Conservation (phyloP, 2,888 invertebrate species). For the Timema cristinae region DNA sequence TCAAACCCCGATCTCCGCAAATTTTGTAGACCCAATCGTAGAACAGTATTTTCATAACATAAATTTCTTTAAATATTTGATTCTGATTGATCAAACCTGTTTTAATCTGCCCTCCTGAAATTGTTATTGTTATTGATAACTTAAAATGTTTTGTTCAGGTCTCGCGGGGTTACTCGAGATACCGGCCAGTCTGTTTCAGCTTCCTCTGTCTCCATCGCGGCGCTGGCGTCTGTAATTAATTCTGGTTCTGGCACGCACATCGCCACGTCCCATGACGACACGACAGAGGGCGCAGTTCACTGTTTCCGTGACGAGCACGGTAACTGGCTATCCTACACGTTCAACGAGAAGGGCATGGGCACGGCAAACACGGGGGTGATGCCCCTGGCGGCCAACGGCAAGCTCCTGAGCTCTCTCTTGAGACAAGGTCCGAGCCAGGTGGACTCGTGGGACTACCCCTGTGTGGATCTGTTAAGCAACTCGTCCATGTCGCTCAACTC, state of each 20-base stretch:
- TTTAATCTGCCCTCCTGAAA: too few relatives aligned
- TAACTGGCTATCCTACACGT: constrained; percentile 83
- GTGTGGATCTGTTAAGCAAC: constrained; percentile 35
- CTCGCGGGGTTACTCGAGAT: constrained; percentile 5
- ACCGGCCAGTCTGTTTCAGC: constrained; percentile 24
- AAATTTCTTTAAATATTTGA: too few relatives aligned
- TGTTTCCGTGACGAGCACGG: constrained; percentile 82
- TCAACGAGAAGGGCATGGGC: constrained; percentile 70
- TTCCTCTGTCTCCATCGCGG: constrained; percentile 40
- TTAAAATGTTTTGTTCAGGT: not conserved
- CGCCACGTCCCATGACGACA: constrained; percentile 77
- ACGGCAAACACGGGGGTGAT: constrained; percentile 40
- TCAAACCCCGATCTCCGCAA: too few relatives aligned
- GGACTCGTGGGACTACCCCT: constrained; percentile 3
- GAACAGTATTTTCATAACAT: too few relatives aligned
- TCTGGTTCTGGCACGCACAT: constrained; percentile 55
- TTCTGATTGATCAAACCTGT: too few relatives aligned
- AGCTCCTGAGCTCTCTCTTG: constrained; percentile 41
- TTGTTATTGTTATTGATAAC: too few relatives aligned
- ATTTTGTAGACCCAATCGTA: too few relatives aligned
- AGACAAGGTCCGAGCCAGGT: constrained; percentile 35
- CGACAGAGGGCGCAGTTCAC: constrained; percentile 77
- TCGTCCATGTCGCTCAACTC: constrained; percentile 50
- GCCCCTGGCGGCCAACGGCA: constrained; percentile 42
- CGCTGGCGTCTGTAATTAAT: constrained; percentile 42